A percentile compares a stretch with the other conserved stretches of the same genome.
These are phyloP conservation scores for Bufotes viridis DNA, from an alignment of 2,797 vertebrate species.

Conservation along the genomic window DNA sequence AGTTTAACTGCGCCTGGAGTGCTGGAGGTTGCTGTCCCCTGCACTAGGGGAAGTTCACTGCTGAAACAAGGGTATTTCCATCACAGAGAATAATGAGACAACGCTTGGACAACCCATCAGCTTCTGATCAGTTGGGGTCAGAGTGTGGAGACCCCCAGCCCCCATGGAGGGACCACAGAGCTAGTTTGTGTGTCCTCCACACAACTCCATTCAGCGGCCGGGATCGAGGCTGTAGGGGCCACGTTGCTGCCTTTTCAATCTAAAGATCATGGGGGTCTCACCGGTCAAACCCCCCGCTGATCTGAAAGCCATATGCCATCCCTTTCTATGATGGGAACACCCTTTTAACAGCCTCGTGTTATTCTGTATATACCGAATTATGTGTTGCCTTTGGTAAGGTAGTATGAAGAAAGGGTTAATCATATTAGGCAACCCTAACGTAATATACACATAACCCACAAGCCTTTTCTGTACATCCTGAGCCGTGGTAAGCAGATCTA, in stretches of 20 bases:
- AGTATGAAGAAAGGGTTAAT: background rate
- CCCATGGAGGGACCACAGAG: no score
- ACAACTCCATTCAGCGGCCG: background rate
- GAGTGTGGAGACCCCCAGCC: no score
- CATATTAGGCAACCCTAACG: conserved; percentile 23
- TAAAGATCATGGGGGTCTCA: background rate
- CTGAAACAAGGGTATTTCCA: no score
- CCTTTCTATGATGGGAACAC: background rate
- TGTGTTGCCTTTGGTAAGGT: background rate
- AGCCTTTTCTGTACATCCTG: conserved; percentile 16
- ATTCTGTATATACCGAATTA: no score
- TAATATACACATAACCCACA: conserved; percentile 21
- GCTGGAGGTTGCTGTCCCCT: no score
- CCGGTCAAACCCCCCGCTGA: background rate
- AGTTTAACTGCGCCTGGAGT: no score
- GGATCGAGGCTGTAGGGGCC: background rate
- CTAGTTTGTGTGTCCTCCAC: background rate
- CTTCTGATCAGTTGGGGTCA: no score
- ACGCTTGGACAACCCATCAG: no score
- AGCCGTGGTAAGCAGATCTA: conserved; percentile 29
- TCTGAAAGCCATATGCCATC: background rate
- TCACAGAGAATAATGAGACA: no score
- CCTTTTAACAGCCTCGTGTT: background rate
- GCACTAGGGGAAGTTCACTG: no score
- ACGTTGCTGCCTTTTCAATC: background rate